Evolutionary conservation across 1,140 invertebrate genomes (phyloP), one percentile per base, ranked within the genome.

Genomic region (Drosophila pseudoobscura): DNA sequence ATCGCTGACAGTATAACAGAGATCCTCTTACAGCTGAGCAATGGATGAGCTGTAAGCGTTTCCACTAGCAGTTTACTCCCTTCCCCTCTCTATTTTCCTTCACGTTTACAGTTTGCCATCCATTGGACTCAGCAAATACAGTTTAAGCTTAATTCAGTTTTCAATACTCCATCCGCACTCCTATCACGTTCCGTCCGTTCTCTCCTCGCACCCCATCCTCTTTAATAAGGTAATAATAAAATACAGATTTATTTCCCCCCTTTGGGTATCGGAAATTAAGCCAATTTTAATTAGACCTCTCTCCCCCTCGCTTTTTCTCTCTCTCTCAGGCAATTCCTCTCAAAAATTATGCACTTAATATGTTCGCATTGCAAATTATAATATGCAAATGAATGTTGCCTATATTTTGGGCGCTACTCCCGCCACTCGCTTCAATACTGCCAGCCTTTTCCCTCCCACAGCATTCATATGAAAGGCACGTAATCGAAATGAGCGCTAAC

Each of bases 351-450:
- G 78, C 68, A 80, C 71, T 80, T 78, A 69, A 75, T 75, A 59
- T 80, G 73, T 76, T 72, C 31, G 57, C 60, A 62, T 41, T 61
- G 60, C 66, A 80, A 78, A 85, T 80, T 87, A 77, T 64, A 80
- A 85, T 85, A 85, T 85, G 82, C 78, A 85, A 85, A 85, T 85
- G 64, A 66, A 61, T 63, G 55, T 61, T 61, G 74, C 61, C 62
- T 43, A 68, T 65, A 68, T 65, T 80, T 68, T 60, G 78, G 68
- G 20, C 17, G 35, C 46, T 24, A 5, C 24, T 26, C 24, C 4
- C 24, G 24, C 43, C 29, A 6, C 20, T n/a, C 15, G 22, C 54
- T 13, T 20, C 44, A n/a, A 15, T 45, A 17, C 2, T 17, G 26
- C 24, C 41, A 24, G 20, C 15, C 20, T 31, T 29, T 6, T 26